Conservation (phyloP, 2,113 vertebrate species). For the Pangasianodon hypophthalmus region DNA sequence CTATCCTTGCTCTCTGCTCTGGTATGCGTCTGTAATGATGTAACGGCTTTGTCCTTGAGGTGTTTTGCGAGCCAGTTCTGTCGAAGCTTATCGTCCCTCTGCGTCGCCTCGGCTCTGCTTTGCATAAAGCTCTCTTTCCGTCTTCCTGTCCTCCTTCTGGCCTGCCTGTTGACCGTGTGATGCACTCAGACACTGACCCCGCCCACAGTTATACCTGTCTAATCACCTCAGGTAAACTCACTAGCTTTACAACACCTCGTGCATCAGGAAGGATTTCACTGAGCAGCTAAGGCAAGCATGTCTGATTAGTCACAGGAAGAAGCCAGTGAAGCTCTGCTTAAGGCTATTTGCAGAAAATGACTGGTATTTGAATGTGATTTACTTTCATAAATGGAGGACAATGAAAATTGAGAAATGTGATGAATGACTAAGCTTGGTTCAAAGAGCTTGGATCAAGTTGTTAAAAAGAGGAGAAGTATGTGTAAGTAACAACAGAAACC, state of each 20-base stretch:
- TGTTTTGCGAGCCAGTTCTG: conserved; percentile 46
- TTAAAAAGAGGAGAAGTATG: background rate
- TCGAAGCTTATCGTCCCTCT: conserved; percentile 35
- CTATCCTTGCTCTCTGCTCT: background rate
- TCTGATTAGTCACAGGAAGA: conserved; percentile 2
- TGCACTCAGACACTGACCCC: conserved; percentile 12
- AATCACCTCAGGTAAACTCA: conserved; percentile 7
- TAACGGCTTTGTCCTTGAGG: conserved; percentile 39
- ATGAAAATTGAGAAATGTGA: background rate
- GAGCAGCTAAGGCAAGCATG: background rate
- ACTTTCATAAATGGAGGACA: background rate
- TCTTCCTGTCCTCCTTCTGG: conserved; percentile 34
- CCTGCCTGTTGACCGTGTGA: background rate
- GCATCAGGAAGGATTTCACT: background rate
- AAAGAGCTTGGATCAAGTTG: background rate
- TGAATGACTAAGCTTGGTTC: background rate
- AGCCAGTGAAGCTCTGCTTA: background rate
- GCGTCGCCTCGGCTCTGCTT: conserved; percentile 35
- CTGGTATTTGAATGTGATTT: background rate
- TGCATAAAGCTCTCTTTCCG: conserved; percentile 46
- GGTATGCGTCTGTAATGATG: conserved; percentile 5
- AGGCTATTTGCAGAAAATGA: background rate
- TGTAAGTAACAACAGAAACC: background rate
- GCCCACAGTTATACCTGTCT: background rate
- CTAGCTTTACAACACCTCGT: background rate